phyloP scores from a whole-genome alignment of 2,113 vertebrate species.

The Actenoides lindsayi region DNA sequence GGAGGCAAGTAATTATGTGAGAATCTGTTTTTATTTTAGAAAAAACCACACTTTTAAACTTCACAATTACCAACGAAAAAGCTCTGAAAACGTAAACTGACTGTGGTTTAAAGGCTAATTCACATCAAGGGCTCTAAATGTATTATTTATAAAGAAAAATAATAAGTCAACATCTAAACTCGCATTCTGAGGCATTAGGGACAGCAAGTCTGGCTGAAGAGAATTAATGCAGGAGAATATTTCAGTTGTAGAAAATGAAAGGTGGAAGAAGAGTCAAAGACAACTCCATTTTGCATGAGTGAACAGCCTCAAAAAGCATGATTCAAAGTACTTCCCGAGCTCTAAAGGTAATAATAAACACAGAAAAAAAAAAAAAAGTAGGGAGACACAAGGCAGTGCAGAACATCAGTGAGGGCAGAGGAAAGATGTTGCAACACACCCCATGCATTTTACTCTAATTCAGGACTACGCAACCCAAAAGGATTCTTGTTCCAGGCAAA shows the following conservation, averaged over 20 bases:
- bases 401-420: neutral
- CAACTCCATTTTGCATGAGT: neutral
- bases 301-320: neutral
- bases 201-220: neutral
- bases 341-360: neutral
- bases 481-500: neutral
- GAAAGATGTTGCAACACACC: neutral
- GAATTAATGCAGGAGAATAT: neutral
- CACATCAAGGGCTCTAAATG: neutral
- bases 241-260: neutral
- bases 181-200: neutral
- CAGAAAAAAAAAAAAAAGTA: neutral
- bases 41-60: neutral
- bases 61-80: neutral
- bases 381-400: neutral
- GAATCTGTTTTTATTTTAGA: neutral
- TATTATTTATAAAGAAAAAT: constrained; percentile 1
- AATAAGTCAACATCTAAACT: neutral
- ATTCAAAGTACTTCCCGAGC: neutral
- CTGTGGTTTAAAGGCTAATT: neutral
- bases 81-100: neutral
- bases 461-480: neutral
- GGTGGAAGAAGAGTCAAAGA: neutral
- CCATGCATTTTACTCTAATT: neutral
- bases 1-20: neutral